Evolutionary conservation across 2,888 invertebrate species (phyloP).

Genomic region (Eustalomyia histrio): DNA sequence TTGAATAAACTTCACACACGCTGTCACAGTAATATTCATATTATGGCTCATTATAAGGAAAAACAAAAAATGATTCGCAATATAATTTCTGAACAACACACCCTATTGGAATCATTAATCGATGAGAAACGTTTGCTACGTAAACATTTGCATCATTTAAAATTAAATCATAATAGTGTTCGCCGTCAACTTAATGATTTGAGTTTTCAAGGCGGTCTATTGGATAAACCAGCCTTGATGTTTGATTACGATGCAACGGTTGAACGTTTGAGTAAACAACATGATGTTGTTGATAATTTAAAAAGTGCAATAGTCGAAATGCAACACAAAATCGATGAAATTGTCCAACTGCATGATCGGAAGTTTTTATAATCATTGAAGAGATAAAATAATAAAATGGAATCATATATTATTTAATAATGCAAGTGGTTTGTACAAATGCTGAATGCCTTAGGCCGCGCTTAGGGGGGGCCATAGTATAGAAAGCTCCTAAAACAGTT

Average conservation of each 20-base stretch:
- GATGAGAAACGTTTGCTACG: constrained; percentile 62
- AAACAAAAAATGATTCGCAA: constrained; percentile 68
- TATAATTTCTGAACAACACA: constrained; percentile 45
- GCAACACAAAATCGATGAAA: constrained; percentile 30
- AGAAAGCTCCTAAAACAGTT: no score
- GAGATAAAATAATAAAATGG: no score
- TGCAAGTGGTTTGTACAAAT: no score
- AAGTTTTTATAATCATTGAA: no score
- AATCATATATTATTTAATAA: no score
- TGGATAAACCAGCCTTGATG: constrained; percentile 74
- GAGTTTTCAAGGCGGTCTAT: constrained; percentile 72
- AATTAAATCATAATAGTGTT: constrained; percentile 68
- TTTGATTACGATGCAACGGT: constrained; percentile 73
- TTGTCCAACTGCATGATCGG: neutral
- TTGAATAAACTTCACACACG: constrained; percentile 69
- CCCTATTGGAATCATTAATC: constrained; percentile 33
- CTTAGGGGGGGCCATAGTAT: no score
- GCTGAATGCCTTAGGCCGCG: no score
- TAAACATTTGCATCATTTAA: constrained; percentile 67
- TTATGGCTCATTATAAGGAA: constrained; percentile 74
- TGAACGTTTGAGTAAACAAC: constrained; percentile 50
- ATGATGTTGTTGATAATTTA: constrained; percentile 55
- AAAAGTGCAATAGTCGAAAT: constrained; percentile 38
- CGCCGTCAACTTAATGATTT: constrained; percentile 68
- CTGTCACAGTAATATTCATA: constrained; percentile 71